Base-by-base conservation (phyloP, 2,113 vertebrate genomes). In the Bos javanicus region DNA sequence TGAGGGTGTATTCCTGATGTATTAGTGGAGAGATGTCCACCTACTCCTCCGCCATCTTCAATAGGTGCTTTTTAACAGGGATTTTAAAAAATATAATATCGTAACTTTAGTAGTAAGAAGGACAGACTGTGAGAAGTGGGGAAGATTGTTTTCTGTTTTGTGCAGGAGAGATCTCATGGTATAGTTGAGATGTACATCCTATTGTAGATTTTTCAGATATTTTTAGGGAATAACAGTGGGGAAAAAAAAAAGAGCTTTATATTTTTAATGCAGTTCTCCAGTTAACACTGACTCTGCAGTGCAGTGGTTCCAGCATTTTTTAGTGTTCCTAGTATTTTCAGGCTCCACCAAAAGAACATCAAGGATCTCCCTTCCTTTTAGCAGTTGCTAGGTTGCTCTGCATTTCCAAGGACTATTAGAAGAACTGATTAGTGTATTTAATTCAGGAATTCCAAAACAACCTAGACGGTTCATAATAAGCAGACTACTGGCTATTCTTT, bases 391-490 rank as follows among this genome's bases (percentile, higher is more conserved):
- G 12, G 76, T 88, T 88, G 52, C n/a, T 85, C 17, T 83, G 11
- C 87, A 39, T 93, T 96, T 96, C 25, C 15, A 96, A 97, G 82
- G 28, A 90, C 91, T 80, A 85, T 87, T 60, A 83, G 95, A 96
- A 94, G 71, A 90, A 91, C 10, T 62, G 33, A 95, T 91, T 93
- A 87, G 57, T 88, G 48, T 11, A 84, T 87, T 92, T 71, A 59
- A 33, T 28, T 94, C 33, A 92, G 87, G 59, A 94, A 97, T 94
- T 95, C 56, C 23, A 90, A 86, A 92, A 78, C 85, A 96, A 94
- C 54, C 56, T 46, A 52, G 54, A 85, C 1, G 16, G 85, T 52
- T 95, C 52, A 92, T 43, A 82, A 93, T 90, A 82, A 89, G 71
- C 43, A 87, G 57, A 83, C n/a, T 84, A 43, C 28, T 81, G 87